phyloP scores from a whole-genome alignment of 2,113 vertebrate species.

The Pleuronectes platessa region DNA sequence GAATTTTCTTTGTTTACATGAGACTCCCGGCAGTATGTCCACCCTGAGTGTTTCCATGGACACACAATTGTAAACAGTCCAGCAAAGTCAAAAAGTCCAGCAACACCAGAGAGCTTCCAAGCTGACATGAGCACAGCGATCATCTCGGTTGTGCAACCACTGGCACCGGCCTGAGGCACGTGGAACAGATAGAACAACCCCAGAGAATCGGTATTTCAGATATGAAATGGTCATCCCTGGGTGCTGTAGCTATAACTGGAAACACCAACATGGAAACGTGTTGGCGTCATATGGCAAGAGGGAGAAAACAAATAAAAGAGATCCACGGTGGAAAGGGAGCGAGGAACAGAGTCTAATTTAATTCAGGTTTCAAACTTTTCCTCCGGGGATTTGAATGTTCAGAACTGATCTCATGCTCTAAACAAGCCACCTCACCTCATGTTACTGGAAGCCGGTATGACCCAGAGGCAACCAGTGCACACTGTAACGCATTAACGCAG shows the following conservation, averaged over 20 bases:
- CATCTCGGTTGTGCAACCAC: slow-evolving; percentile 16
- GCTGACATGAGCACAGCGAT: slow-evolving; percentile 30
- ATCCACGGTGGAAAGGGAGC: slow-evolving; percentile 2
- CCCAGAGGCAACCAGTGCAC: no score
- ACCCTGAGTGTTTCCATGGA: slow-evolving; percentile 22
- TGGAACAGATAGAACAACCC: slow-evolving; percentile 20
- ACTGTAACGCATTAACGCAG: neutral
- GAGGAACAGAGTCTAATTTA: slow-evolving; percentile 27
- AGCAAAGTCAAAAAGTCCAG: slow-evolving; percentile 13
- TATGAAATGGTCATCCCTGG: slow-evolving; percentile 12
- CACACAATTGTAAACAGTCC: slow-evolving; percentile 23
- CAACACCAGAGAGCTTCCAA: neutral
- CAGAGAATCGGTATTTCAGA: slow-evolving; percentile 49
- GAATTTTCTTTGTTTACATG: neutral
- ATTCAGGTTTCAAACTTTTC: slow-evolving; percentile 8
- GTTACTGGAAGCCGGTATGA: neutral
- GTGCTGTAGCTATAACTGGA: slow-evolving; percentile 55
- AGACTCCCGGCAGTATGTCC: neutral
- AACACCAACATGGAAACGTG: slow-evolving; percentile 47
- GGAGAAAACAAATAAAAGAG: neutral
- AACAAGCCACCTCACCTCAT: slow-evolving; percentile 17
- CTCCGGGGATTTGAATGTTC: neutral
- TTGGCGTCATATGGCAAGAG: slow-evolving; percentile 28
- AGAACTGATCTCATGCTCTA: slow-evolving; percentile 20
- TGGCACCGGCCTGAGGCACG: slow-evolving; percentile 30